Conservation (phyloP, 1,140 invertebrate species). For the Temnothorax curvispinosus region DNA sequence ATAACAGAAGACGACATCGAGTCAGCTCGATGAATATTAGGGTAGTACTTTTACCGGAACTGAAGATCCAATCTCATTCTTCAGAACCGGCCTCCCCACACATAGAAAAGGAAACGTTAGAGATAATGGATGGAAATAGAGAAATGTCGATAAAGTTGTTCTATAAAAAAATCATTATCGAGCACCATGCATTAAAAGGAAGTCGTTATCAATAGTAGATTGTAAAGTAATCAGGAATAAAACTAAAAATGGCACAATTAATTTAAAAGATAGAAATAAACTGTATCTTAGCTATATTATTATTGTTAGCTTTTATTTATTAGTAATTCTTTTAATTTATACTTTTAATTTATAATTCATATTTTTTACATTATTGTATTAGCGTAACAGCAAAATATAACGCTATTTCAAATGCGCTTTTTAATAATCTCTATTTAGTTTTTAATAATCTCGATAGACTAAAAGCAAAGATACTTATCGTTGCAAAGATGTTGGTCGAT, state of each 20-base stretch:
- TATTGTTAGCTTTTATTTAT: no score
- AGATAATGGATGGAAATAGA: neutral
- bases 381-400: neutral
- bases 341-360: neutral
- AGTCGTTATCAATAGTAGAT: neutral
- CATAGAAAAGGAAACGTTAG: neutral
- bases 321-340: neutral
- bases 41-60: slow-evolving; percentile 44
- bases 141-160: neutral
- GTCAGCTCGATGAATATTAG: slow-evolving; percentile 52
- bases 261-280: neutral
- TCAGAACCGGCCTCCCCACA: neutral
- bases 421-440: neutral
- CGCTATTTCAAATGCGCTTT: neutral
- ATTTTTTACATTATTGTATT: neutral
- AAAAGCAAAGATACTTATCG: neutral
- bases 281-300: neutral
- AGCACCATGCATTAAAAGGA: neutral
- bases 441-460: neutral
- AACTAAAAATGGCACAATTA: neutral
- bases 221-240: neutral
- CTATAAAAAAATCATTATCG: neutral
- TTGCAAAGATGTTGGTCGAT: neutral
- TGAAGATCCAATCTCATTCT: slow-evolving; percentile 63
- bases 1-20: neutral